Percentiles rank a stretch among this genome's conserved stretches.
phyloP scores from a whole-genome alignment of 1,140 invertebrate genomes.

The Formica selysi region DNA sequence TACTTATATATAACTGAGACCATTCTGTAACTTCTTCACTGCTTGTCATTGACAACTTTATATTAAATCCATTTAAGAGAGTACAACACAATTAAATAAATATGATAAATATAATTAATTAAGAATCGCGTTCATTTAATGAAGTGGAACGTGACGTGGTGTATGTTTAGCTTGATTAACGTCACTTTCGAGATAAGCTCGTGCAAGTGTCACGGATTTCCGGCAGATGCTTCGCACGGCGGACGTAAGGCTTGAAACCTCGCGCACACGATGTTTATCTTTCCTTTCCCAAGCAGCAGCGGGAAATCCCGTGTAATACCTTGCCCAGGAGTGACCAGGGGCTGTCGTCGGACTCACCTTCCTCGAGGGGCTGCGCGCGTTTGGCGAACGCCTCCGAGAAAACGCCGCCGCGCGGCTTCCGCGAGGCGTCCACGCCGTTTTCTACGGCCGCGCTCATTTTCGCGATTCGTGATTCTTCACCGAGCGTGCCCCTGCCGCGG shows the following conservation, averaged over 20 bases:
- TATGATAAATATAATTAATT: slow-evolving; percentile 6
- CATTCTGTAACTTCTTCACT: no score
- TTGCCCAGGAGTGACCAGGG: slow-evolving; percentile 30
- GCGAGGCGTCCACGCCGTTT: slow-evolving; percentile 80
- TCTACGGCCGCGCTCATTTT: slow-evolving; percentile 83
- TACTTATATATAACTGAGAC: background rate
- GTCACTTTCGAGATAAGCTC: slow-evolving; percentile 26
- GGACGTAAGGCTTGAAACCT: background rate
- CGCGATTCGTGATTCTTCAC: slow-evolving; percentile 66
- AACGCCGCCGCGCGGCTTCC: slow-evolving; percentile 80
- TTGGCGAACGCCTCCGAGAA: slow-evolving; percentile 84
- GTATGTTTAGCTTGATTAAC: slow-evolving; percentile 33
- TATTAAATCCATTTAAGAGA: background rate
- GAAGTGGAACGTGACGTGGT: background rate
- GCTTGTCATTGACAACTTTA: no score
- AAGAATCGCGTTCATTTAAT: background rate
- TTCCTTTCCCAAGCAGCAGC: slow-evolving; percentile 13
- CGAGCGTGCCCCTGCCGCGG: slow-evolving; percentile 65
- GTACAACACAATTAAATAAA: background rate
- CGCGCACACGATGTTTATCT: slow-evolving; percentile 32
- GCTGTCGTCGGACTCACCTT: slow-evolving; percentile 80
- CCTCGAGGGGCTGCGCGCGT: slow-evolving; percentile 83
- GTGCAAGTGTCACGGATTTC: slow-evolving; percentile 38
- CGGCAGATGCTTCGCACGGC: slow-evolving; percentile 13
- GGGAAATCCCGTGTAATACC: slow-evolving; percentile 1